phyloP scores from a whole-genome alignment of 2,888 invertebrate species.

The Ceratothoa steindachneri region DNA sequence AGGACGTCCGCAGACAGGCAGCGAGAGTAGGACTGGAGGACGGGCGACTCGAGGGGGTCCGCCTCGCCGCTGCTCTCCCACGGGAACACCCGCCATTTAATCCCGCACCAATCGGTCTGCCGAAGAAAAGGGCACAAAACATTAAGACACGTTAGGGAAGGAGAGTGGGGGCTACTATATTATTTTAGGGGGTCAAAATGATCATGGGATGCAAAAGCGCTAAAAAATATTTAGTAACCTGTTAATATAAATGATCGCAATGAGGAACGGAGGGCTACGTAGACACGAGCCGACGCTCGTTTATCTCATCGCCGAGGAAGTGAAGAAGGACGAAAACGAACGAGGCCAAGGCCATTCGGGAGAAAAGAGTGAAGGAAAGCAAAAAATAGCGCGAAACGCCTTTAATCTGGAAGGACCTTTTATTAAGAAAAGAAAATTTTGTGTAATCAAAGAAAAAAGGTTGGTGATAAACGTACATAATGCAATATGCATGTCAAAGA shows the following conservation, averaged over 20 bases:
- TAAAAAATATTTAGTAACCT: background rate
- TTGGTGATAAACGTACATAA: no score
- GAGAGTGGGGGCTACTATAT: background rate
- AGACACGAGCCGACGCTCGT: background rate
- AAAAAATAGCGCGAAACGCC: background rate
- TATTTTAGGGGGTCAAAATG: background rate
- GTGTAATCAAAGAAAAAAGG: no score
- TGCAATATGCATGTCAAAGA: no score
- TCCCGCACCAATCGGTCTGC: constrained; percentile 97
- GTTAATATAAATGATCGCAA: background rate
- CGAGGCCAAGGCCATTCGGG: background rate
- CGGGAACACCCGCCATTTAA: constrained; percentile 82
- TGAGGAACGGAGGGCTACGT: background rate
- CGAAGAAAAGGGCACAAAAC: constrained; percentile 35
- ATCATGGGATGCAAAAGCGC: background rate
- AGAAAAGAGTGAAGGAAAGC: background rate
- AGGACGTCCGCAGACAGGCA: constrained; percentile 75
- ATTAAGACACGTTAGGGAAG: background rate
- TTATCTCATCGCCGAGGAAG: background rate
- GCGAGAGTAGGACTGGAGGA: constrained; percentile 73
- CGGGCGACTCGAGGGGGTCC: constrained; percentile 77
- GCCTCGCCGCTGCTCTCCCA: constrained; percentile 33
- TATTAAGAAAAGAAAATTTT: no score
- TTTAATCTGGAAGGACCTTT: no score
- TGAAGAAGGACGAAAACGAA: background rate